Percentiles rank a stretch among this genome's conserved stretches.
These are phyloP conservation scores for Apteryx mantelli DNA, from an alignment of 2,113 vertebrate genomes.

Conservation along the genomic window DNA sequence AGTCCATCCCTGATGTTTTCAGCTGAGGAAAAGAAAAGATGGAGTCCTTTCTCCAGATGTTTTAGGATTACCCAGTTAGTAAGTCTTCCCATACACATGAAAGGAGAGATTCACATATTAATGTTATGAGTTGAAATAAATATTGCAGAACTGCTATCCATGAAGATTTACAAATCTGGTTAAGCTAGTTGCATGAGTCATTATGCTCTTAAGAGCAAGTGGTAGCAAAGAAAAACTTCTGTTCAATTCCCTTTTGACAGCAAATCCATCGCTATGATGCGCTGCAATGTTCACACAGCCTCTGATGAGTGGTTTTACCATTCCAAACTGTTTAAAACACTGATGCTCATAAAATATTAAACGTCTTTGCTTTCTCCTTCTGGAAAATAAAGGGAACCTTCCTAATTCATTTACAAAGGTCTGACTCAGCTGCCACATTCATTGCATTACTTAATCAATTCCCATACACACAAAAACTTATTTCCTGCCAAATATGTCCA, in stretches of 20 bases:
- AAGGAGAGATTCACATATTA: not conserved
- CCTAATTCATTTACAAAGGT: slow-evolving; percentile 62
- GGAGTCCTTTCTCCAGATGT: not conserved
- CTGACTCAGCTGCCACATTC: slow-evolving; percentile 45
- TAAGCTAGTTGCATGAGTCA: slow-evolving; percentile 7
- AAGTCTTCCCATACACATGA: not conserved
- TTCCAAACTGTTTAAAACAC: slow-evolving; percentile 73
- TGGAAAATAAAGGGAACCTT: slow-evolving; percentile 46
- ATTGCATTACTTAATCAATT: slow-evolving; percentile 50
- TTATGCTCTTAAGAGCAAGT: slow-evolving; percentile 37
- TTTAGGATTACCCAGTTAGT: not conserved
- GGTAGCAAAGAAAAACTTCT: slow-evolving; percentile 32
- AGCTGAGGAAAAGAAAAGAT: not conserved
- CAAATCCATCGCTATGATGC: slow-evolving; percentile 55
- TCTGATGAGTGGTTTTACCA: slow-evolving; percentile 63
- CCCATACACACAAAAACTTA: slow-evolving; percentile 1
- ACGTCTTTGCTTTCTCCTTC: slow-evolving; percentile 52
- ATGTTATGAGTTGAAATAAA: not conserved
- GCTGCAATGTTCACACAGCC: slow-evolving; percentile 37
- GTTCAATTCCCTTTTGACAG: slow-evolving; percentile 48
- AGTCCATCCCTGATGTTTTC: not conserved
- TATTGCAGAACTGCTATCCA: not conserved
- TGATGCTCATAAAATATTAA: slow-evolving; percentile 75
- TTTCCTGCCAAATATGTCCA: slow-evolving; percentile 38
- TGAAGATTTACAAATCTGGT: slow-evolving; percentile 20